A percentile compares a stretch with the other conserved stretches of the same genome.
Evolutionary conservation across 2,797 vertebrate genomes (phyloP).

Genomic region (Scomberomorus guttatus): DNA sequence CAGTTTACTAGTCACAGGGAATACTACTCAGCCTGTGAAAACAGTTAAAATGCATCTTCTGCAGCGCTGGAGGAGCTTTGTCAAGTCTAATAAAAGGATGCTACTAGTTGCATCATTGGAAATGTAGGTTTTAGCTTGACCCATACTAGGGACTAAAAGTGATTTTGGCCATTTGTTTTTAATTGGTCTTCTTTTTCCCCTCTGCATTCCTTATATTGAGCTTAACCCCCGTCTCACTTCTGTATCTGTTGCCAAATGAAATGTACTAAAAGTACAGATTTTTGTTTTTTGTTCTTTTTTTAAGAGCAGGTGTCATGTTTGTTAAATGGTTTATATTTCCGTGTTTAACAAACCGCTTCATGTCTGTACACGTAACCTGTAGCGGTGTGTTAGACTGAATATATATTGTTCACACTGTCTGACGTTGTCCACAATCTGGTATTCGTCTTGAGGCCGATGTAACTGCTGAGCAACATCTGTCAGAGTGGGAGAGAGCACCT

Average conservation of each 20-base stretch:
- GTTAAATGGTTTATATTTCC: not conserved
- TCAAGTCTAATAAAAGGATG: not conserved
- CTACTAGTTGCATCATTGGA: not conserved
- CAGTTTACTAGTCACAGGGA: not conserved
- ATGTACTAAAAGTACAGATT: not conserved
- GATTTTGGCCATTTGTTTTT: not conserved
- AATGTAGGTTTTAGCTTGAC: not conserved
- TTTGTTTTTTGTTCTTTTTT: not conserved
- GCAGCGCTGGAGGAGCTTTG: not conserved
- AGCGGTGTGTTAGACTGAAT: not conserved
- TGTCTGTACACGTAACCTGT: not conserved
- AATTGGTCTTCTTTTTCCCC: not conserved
- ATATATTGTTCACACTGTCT: not conserved
- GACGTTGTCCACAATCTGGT: conserved; percentile 37
- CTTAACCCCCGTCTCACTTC: not conserved
- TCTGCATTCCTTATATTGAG: not conserved
- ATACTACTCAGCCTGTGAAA: no score
- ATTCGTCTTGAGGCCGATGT: not conserved
- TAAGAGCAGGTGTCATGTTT: not conserved
- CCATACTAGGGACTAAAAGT: not conserved
- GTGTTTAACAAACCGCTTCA: not conserved
- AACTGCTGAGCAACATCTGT: conserved; percentile 65
- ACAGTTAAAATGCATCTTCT: not conserved
- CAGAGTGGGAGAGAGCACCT: not conserved
- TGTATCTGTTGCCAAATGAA: not conserved